Base-by-base conservation (phyloP, 1,140 invertebrate species). In the Drosophila ficusphila region DNA sequence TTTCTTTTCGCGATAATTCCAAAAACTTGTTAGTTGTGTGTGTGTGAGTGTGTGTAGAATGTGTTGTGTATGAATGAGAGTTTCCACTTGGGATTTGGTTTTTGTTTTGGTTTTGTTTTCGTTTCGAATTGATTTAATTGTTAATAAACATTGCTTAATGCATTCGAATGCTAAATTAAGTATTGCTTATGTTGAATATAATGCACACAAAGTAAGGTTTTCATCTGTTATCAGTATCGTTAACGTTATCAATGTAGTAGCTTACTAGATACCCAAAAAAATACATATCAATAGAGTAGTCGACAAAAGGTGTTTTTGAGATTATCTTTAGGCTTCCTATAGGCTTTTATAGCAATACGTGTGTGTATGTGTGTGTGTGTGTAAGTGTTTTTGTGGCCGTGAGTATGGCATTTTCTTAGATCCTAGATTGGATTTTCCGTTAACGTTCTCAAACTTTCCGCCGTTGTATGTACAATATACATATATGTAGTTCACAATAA, bases 181-280 rank as follows among this genome's bases (percentile, higher is more conserved):
- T 82, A 82, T 83, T 83, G 79, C 79, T 83, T 85, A 62, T 73
- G 27, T 83, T 65, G 56, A 69, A 76, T 75, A 44, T 73, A 71
- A 73, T 72, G 62, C 64, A 69, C 33, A 72, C 41, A 34, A 47
- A 47, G 42, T 65, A 65, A 64, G 60, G 39, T 42, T 67, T 11
- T 21, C 25, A 12, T 47, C 27, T 60, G 14, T 18, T 36, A 39
- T 56, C 34, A 33, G 27, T 36, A 64, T 29, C 19, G 33, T 11
- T 42, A 44, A 19, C 27, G 23, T 56, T 36, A 38, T 49, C 58
- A 19, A 47, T 21, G 47, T 33, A 34, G 29, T 49, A 34, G 62
- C 62, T 51, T 67, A 65, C 19, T 49, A 67, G 60, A 46, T 67
- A 67, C 18, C 58, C 27, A 41, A 67, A 67, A 65, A 67, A 65